Evolutionary conservation across 2,888 invertebrate genomes (phyloP).

Genomic region (Sicus ferrugineus): DNA sequence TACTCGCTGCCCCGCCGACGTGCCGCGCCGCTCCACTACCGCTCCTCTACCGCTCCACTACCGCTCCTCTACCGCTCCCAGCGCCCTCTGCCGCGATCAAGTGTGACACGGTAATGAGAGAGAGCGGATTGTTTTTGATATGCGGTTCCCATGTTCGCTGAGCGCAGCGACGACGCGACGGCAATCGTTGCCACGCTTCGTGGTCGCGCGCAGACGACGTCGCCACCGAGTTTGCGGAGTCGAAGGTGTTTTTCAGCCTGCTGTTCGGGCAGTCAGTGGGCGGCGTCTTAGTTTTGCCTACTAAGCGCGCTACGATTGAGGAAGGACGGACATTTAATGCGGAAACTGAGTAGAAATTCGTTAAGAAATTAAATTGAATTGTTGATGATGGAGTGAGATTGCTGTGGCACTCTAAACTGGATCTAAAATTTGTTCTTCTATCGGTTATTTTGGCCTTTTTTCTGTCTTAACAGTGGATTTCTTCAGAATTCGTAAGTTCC

Average conservation of each 20-base stretch:
- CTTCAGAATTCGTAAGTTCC: too few relatives aligned
- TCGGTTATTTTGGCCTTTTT: too few relatives aligned
- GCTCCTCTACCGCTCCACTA: not conserved
- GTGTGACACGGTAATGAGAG: constrained; percentile 19
- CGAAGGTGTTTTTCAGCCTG: not conserved
- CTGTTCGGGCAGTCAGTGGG: not conserved
- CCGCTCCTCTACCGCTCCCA: not conserved
- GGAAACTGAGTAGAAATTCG: too few relatives aligned
- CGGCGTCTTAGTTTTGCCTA: not conserved
- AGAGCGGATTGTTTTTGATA: constrained; percentile 8
- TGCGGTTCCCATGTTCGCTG: not conserved
- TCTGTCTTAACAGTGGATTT: too few relatives aligned
- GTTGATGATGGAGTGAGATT: too few relatives aligned
- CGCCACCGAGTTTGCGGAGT: not conserved
- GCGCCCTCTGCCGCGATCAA: constrained; percentile 4
- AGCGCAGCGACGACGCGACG: not conserved
- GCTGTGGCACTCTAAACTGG: too few relatives aligned
- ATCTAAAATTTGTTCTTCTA: too few relatives aligned
- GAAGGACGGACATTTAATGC: too few relatives aligned
- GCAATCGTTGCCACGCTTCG: constrained; percentile 2
- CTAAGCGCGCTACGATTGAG: too few relatives aligned
- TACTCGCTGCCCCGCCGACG: not conserved
- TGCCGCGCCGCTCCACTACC: not conserved
- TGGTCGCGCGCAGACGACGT: constrained; percentile 4
- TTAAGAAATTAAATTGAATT: too few relatives aligned